phyloP scores from a whole-genome alignment of 2,113 vertebrate genomes.

The Nerophis lumbriciformis region DNA sequence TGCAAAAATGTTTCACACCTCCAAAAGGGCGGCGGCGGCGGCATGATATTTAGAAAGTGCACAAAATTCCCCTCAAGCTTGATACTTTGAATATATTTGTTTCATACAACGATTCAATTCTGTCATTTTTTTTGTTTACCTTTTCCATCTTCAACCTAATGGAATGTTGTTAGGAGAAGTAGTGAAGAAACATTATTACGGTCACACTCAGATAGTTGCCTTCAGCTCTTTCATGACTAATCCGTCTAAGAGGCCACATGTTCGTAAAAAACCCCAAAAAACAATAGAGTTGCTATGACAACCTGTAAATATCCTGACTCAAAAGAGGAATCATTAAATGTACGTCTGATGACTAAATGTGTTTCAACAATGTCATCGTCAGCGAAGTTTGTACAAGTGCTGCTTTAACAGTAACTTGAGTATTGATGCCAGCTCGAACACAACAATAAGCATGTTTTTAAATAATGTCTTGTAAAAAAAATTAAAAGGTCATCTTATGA shows the following conservation, averaged over 20 bases:
- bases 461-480: too few species aligned
- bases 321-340: constrained; percentile 7
- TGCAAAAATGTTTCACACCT: constrained; percentile 38
- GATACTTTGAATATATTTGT: constrained; percentile 1
- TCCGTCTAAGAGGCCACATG: constrained; percentile 42
- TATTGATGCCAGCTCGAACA: too few species aligned
- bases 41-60: constrained; percentile 23
- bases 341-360: background rate
- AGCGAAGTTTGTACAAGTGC: too few species aligned
- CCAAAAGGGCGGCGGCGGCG: constrained; percentile 28
- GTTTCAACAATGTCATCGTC: too few species aligned
- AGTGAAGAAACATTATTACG: constrained; percentile 37
- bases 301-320: constrained; percentile 12
- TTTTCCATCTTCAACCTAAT: constrained; percentile 19
- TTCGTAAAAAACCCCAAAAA: constrained; percentile 36
- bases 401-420: too few species aligned
- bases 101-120: constrained; percentile 5
- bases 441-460: too few species aligned
- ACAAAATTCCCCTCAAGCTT: constrained; percentile 14
- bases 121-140: too few species aligned
- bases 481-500: too few species aligned
- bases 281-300: constrained; percentile 33
- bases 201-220: constrained; percentile 54
- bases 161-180: constrained; percentile 3
- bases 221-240: constrained; percentile 47